Base-by-base conservation (phyloP, 1,140 invertebrate species). In the Heliconius congener region DNA sequence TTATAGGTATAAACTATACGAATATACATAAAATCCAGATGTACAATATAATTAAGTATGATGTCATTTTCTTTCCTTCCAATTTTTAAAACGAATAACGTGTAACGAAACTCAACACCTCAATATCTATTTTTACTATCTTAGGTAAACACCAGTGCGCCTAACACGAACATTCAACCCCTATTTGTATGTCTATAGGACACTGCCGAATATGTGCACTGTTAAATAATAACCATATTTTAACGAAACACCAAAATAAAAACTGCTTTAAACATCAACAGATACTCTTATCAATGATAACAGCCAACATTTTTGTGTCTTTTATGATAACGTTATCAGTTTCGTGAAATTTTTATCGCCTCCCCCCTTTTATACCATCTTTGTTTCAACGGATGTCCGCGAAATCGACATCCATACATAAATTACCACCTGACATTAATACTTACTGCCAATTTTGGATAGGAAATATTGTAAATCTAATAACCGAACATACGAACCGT, bases 381-480 rank as follows among this genome's bases (percentile, higher is more conserved):
- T 16, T 30, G 60, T 66, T n/a, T n/a, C 23, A 66, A 16, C 60
- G 60, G 60, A 66, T 66, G 60, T 66, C 60, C 60, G 60, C 60
- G 60, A 66, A 66, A 66, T 66, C 60, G 27, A 30, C 60, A 66
- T 66, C 27, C 60, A 66, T 66, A 27, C 27, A 66, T 66, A 66
- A 66, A 66, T 66, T 66, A 66, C 27, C 60, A 23, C 60, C 60
- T 66, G 60, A 66, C 60, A 66, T 66, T 66, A 66, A 66, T 66
- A 30, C 23, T 27, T 30, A 27, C 3, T 55, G 74, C 76, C 73
- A 52, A 73, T 76, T 66, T 27, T 66, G 60, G 60, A 66, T 66
- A 66, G 60, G 60, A 66, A 66, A 66, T 66, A 78, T 81, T 77
- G 82, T 77, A 83, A 76, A 80, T 76, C 79, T 66, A 83, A 76